phyloP scores from a whole-genome alignment of 2,888 invertebrate genomes.

The Theretra japonica region DNA sequence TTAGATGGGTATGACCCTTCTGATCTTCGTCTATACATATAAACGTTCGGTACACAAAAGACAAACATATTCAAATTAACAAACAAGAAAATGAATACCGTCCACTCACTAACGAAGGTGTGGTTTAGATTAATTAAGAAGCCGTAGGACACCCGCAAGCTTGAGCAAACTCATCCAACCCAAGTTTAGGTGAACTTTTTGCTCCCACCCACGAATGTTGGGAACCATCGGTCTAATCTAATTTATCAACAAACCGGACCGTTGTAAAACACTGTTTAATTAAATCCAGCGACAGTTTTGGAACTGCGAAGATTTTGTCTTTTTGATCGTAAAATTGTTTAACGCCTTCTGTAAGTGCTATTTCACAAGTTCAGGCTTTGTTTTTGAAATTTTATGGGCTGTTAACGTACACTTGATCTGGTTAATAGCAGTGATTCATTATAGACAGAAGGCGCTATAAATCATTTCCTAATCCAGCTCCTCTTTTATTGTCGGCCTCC shows the following conservation, averaged over 20 bases:
- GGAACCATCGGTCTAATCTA: slow-evolving; percentile 34
- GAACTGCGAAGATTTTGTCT: slow-evolving; percentile 1
- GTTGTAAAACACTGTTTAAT: slow-evolving; percentile 43
- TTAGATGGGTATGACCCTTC: too few relatives aligned
- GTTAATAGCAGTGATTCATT: neutral
- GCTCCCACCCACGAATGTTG: neutral
- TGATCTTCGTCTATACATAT: too few relatives aligned
- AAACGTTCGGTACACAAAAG: neutral
- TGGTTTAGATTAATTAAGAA: neutral
- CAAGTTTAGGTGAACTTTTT: neutral
- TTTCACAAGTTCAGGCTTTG: neutral
- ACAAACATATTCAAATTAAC: neutral
- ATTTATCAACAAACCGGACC: slow-evolving; percentile 36
- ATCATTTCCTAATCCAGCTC: too few relatives aligned
- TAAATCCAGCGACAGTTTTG: slow-evolving; percentile 35
- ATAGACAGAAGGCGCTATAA: too few relatives aligned
- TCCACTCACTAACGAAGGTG: neutral
- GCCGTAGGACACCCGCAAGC: neutral
- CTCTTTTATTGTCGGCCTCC: too few relatives aligned
- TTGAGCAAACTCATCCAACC: neutral
- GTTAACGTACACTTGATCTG: neutral
- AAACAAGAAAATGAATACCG: neutral
- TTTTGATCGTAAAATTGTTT: slow-evolving; percentile 26
- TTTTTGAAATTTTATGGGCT: neutral
- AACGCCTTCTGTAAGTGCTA: neutral